Conservation (phyloP, 2,797 vertebrate species). For the Tenualosa thibaudeaui region DNA sequence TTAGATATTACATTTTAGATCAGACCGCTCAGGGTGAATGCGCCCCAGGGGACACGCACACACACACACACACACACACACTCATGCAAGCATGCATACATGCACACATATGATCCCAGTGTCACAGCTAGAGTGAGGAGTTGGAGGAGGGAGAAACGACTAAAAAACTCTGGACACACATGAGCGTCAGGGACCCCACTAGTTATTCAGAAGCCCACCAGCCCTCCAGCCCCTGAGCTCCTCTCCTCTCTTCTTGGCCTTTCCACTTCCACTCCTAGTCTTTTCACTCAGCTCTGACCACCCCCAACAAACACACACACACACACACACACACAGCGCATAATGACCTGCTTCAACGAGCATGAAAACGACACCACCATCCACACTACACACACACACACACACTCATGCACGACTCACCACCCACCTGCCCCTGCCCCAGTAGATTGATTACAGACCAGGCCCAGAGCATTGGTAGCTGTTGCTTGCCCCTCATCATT, state of each 20-base stretch:
- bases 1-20: slow-evolving; percentile 57
- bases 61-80: slow-evolving; percentile 21
- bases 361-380: slow-evolving; percentile 66
- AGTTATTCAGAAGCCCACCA: slow-evolving; percentile 46
- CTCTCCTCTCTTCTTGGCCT: background rate
- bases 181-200: slow-evolving; percentile 31
- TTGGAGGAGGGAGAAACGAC: background rate
- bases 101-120: background rate
- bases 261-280: background rate
- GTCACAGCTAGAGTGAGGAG: background rate
- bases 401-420: background rate
- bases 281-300: too few relatives aligned
- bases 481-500: background rate
- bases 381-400: background rate
- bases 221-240: background rate
- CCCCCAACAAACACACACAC: background rate
- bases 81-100: background rate
- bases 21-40: slow-evolving; percentile 53
- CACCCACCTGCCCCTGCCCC: slow-evolving; percentile 46
- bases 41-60: slow-evolving; percentile 53
- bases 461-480: slow-evolving; percentile 57
- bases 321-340: slow-evolving; percentile 44
- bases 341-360: slow-evolving; percentile 75
- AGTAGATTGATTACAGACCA: slow-evolving; percentile 71
- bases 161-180: background rate